Evolutionary conservation across 2,113 vertebrate species (phyloP), one percentile per base, ranked within the genome.

Genomic region (Chionis minor): DNA sequence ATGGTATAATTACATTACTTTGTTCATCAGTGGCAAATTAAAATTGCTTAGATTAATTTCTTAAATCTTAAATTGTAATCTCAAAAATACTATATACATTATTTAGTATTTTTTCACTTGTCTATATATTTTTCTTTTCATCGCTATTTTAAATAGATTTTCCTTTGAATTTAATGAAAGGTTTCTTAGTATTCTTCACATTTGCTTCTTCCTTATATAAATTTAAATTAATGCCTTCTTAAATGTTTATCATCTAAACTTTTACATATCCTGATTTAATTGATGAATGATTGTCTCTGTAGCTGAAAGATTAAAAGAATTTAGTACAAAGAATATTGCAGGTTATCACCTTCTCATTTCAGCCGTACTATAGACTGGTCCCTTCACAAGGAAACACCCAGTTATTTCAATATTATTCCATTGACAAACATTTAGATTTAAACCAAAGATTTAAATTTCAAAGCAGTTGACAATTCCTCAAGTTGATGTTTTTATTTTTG

Each of bases 361-460:
- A 88, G 9, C 22, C 2, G 1, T 59, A 35, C 14, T 33, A 24
- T 47, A 45, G n/a, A 67, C 27, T 54, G 8, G 8, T 42, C 62
- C 56, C 63, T 58, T 10, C 14, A 6, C 38, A 78, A 92, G n/a
- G 28, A 61, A 77, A 3, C 17, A 86, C 9, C 13, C 49, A 90
- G 40, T 84, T 91, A 86, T 70, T 90, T 94, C 32, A 94, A 17
- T 47, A 62, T 79, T 87, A 32, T 71, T 84, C 23, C 32, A 65
- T 14, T 81, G 63, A 79, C 33, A 91, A 91, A 9, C 19, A 55
- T 32, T 90, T n/a, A n/a, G 6, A 19, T 79, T 56, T 62, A 62
- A n/a, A n/a, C 17, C 4, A 55, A 86, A 88, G 24, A 82, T 78
- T 92, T 67, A 35, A 54, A 81, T 97, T 94, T 95, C 91, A 86